Evolutionary conservation across 2,888 invertebrate species (phyloP).

Genomic region (Mythimna albipuncta): DNA sequence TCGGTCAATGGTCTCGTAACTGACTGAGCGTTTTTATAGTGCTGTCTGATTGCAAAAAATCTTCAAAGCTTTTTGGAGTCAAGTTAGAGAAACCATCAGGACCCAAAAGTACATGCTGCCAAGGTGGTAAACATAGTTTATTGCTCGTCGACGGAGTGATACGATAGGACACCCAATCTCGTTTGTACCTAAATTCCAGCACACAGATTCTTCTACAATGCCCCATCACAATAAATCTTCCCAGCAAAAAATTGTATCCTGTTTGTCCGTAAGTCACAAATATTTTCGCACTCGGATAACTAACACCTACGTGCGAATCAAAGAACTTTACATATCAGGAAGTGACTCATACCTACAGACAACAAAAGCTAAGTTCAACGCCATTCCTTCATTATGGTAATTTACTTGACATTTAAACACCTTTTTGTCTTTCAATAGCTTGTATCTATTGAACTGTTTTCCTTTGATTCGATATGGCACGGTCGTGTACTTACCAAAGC

Average conservation of each 20-base stretch:
- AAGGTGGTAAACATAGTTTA: not conserved
- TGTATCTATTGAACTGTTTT: constrained; percentile 19
- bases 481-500: not conserved
- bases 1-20: no score
- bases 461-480: constrained; percentile 6
- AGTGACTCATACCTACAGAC: constrained; percentile 59
- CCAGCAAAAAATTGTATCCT: constrained; percentile 29
- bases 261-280: constrained; percentile 15
- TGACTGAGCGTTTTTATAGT: not conserved
- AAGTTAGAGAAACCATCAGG: not conserved
- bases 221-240: not conserved
- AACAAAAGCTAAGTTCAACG: constrained; percentile 61
- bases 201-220: constrained; percentile 7
- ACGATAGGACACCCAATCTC: not conserved
- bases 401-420: constrained; percentile 47
- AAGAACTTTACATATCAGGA: constrained; percentile 43
- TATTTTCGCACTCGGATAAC: constrained; percentile 28
- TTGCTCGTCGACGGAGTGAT: not conserved
- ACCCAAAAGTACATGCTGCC: not conserved
- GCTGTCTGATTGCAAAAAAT: not conserved
- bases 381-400: constrained; percentile 57
- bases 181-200: not conserved
- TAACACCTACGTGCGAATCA: constrained; percentile 53
- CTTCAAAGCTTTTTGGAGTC: not conserved
- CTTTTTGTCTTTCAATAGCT: constrained; percentile 31